phyloP scores from a whole-genome alignment of 2,113 vertebrate genomes.

The Micromys minutus region DNA sequence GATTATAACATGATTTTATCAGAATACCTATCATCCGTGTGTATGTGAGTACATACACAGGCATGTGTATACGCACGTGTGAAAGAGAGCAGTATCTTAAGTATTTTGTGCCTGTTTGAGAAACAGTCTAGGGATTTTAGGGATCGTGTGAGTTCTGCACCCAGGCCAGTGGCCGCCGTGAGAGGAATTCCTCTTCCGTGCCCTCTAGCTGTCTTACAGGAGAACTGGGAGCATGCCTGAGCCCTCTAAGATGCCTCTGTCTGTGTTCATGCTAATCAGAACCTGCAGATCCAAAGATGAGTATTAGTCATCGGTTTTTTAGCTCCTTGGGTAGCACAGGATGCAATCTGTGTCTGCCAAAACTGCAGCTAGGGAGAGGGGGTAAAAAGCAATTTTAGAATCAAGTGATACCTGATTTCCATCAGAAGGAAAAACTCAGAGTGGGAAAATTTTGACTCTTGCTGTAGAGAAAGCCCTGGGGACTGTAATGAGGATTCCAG shows the following conservation, averaged over 20 bases:
- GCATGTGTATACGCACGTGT: neutral
- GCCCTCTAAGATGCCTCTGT: neutral
- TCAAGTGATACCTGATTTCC: slow-evolving; percentile 20
- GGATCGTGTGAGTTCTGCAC: neutral
- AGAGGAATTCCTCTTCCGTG: neutral
- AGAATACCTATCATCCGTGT: neutral
- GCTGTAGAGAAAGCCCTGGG: neutral
- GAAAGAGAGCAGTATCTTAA: neutral
- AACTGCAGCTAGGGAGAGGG: neutral
- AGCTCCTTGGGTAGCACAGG: neutral
- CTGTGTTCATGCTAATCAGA: neutral
- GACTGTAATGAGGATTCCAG: neutral
- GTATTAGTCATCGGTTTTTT: neutral
- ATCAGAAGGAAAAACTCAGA: neutral
- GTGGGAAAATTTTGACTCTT: slow-evolving; percentile 17
- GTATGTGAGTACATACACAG: neutral
- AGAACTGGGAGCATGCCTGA: neutral
- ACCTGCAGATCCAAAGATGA: neutral
- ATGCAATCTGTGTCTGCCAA: slow-evolving; percentile 33
- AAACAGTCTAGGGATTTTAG: slow-evolving; percentile 23
- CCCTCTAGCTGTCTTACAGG: neutral
- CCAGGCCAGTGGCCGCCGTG: neutral
- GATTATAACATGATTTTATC: neutral
- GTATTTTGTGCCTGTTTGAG: slow-evolving; percentile 1
- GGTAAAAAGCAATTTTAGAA: neutral